Conservation (phyloP, 2,113 vertebrate genomes). For the Takifugu flavidus region DNA sequence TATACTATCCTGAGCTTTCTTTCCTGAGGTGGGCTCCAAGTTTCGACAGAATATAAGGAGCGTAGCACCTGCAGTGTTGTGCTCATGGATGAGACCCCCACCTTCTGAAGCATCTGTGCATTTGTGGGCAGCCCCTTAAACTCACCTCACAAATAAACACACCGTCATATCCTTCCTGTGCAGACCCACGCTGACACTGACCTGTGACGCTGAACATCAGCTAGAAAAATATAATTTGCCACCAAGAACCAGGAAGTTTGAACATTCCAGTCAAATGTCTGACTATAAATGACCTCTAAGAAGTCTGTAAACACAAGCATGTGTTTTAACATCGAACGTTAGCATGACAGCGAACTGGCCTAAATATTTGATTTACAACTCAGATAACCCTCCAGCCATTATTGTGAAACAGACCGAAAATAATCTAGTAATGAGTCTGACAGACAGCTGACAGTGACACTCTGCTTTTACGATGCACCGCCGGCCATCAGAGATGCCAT, state of each 20-base stretch:
- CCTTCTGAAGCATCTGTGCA: too few relatives aligned
- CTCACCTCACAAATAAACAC: too few relatives aligned
- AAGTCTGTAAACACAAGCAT: too few relatives aligned
- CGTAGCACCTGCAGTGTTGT: slow-evolving; percentile 21
- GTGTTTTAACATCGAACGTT: too few relatives aligned
- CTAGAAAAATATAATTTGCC: slow-evolving; percentile 12
- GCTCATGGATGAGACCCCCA: too few relatives aligned
- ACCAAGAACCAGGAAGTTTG: slow-evolving; percentile 23
- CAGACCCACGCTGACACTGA: not conserved
- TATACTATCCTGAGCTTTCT: slow-evolving; percentile 27
- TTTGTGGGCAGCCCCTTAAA: too few relatives aligned
- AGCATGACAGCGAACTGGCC: too few relatives aligned
- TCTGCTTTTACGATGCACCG: too few relatives aligned
- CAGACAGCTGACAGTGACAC: not conserved
- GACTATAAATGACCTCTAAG: too few relatives aligned
- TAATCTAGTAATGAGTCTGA: slow-evolving; percentile 9
- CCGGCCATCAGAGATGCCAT: too few relatives aligned
- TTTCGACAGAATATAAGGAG: slow-evolving; percentile 27
- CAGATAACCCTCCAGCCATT: not conserved
- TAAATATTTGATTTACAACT: too few relatives aligned
- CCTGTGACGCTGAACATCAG: slow-evolving; percentile 19
- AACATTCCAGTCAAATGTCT: slow-evolving; percentile 10
- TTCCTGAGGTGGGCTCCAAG: slow-evolving; percentile 16
- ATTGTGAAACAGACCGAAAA: slow-evolving; percentile 2
- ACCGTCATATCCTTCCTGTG: too few relatives aligned